These are phyloP conservation scores for Brachyopa scutellaris DNA, from an alignment of 2,888 invertebrate genomes.

Conservation along the genomic window DNA sequence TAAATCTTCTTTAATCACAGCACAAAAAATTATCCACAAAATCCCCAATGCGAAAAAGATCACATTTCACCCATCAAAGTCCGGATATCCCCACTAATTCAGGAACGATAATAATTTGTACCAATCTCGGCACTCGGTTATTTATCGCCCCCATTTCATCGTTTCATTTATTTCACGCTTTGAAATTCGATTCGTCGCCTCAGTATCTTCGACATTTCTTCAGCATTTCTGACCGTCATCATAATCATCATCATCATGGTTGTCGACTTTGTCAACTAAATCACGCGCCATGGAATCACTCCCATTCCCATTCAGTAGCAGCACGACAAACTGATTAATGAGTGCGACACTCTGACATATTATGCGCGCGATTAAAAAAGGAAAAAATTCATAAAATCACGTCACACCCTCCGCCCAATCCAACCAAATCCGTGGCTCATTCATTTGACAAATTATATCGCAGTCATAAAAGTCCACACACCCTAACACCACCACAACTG, in stretches of 20 bases:
- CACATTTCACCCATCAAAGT: background rate
- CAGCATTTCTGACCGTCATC: conserved; percentile 49
- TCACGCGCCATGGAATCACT: conserved; percentile 26
- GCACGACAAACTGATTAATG: conserved; percentile 63
- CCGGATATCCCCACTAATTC: conserved; percentile 13
- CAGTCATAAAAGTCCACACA: conserved; percentile 41
- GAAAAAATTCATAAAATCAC: conserved; percentile 48
- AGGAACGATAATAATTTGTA: background rate
- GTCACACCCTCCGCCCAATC: background rate
- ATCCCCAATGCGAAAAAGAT: too few relatives aligned
- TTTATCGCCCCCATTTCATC: conserved; percentile 8
- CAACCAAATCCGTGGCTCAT: conserved; percentile 22
- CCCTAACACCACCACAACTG: background rate
- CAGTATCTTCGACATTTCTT: conserved; percentile 35
- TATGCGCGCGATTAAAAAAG: conserved; percentile 57
- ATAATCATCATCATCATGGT: conserved; percentile 23
- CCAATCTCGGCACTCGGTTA: conserved; percentile 1
- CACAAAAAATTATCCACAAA: too few relatives aligned
- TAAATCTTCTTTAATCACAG: too few relatives aligned
- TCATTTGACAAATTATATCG: conserved; percentile 66
- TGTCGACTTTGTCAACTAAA: conserved; percentile 10
- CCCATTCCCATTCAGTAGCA: conserved; percentile 35
- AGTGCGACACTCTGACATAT: conserved; percentile 63
- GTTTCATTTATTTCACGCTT: conserved; percentile 19
- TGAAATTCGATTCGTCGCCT: conserved; percentile 17